Evolutionary conservation across 2,113 vertebrate genomes (phyloP).

Genomic region (Rhea americana): DNA sequence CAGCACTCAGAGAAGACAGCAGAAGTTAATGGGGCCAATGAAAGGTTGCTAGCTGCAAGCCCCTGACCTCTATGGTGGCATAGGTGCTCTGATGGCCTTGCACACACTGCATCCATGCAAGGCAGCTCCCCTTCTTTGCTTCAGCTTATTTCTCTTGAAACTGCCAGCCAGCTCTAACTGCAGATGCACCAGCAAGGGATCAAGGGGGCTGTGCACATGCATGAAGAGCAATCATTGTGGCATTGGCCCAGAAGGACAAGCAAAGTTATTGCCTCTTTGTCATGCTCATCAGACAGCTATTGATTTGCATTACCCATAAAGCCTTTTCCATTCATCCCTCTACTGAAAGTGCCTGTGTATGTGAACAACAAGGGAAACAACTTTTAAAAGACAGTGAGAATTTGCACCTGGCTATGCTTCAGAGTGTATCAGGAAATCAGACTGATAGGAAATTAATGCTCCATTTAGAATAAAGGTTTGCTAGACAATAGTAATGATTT

Average conservation of each 20-base stretch:
- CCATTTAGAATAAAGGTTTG: slow-evolving; percentile 30
- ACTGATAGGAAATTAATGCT: not conserved
- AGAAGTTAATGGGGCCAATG: no score
- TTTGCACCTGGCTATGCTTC: not conserved
- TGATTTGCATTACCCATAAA: not conserved
- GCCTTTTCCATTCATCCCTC: not conserved
- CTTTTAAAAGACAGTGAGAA: not conserved
- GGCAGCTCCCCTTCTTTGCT: not conserved
- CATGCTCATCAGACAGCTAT: not conserved
- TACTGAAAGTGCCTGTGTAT: not conserved
- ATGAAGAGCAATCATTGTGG: not conserved
- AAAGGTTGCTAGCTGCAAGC: no score
- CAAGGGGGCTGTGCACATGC: not conserved
- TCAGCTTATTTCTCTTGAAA: not conserved
- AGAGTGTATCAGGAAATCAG: not conserved
- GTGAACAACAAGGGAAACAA: slow-evolving; percentile 1
- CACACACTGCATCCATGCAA: accelerated
- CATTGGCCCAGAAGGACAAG: not conserved
- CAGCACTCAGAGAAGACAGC: no score
- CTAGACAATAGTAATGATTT: slow-evolving; percentile 4
- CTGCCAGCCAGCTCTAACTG: accelerated
- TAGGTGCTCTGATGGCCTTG: not conserved
- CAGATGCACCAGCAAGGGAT: not conserved
- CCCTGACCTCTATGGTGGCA: not conserved
- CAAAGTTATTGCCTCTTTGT: not conserved